Evolutionary conservation across 1,140 invertebrate species (phyloP), one percentile per base, ranked within the genome.

Genomic region (Diachasma alloeum): DNA sequence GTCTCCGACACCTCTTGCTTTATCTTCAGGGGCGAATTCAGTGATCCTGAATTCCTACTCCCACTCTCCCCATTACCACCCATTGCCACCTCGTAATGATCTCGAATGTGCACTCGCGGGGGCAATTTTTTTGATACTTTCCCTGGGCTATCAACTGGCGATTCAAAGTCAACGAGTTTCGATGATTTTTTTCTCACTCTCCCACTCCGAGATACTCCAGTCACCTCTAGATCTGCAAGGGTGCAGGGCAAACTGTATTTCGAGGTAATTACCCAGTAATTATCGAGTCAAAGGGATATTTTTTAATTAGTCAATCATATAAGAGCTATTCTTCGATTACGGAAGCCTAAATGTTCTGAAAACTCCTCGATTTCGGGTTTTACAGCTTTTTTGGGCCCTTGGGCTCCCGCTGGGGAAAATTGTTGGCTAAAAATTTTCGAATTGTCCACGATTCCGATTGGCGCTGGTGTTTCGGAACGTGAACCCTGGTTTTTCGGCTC

Each of bases 131-230:
- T 88, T 26, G 88, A 84, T 72, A 89, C 89, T 26, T 84, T 87
- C 68, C 92, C 91, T 10, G 89, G 85, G 68, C 84, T 81, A 81
- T 96, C 95, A 86, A 97, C 96, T 0, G 94, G 94, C 0, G 95
- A 96, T 84, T 97, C 96, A 90, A 97, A 97, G 87, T 97, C 97
- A 86, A 97, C 94, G 11, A 98, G 90, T 87, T 98, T 98, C 0
- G 96, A 97, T 8, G 97, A 98, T 87, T 98, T 98, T 89, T 98
- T 98, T 48, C 96, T 91, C 0, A 98, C 96, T 56, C 96, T 90
- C 19, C 96, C 96, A 82, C 96, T 97, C 67, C 95, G 91, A 5
- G 96, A 97, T 24, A 97, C 93, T 39, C 95, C 95, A 56, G 94
- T 95, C 24, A 96, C 94, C 90, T 95, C 94, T 83, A 95, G 90